Evolutionary conservation across 2,113 vertebrate species (phyloP).

Genomic region (Conger conger): DNA sequence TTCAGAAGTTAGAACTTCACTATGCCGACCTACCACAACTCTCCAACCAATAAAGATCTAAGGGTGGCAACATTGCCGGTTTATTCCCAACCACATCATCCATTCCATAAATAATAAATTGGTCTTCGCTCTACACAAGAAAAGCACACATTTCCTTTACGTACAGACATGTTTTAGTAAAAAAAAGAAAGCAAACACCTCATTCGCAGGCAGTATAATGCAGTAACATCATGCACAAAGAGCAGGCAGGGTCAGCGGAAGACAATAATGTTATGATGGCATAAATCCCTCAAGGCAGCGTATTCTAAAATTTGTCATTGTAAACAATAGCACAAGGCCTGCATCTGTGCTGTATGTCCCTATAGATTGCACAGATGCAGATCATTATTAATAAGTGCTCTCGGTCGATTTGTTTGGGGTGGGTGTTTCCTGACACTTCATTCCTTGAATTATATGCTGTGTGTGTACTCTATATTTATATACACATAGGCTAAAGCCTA

Average conservation of each 20-base stretch:
- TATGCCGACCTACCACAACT: not conserved
- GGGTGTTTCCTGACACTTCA: not conserved
- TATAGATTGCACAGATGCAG: not conserved
- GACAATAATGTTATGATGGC: not conserved
- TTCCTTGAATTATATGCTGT: not conserved
- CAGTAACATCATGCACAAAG: not conserved
- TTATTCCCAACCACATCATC: not conserved
- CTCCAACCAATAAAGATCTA: not conserved
- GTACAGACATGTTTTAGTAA: not conserved
- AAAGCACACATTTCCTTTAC: slow-evolving; percentile 6
- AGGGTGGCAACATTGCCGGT: not conserved
- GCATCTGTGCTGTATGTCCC: not conserved
- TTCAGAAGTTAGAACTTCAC: not conserved
- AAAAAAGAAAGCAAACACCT: not conserved
- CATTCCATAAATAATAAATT: slow-evolving; percentile 11
- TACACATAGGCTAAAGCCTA: not conserved
- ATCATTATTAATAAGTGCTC: not conserved
- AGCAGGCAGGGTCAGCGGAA: not conserved
- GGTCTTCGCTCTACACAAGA: slow-evolving; percentile 5
- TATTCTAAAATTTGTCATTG: not conserved
- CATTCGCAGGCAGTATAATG: not conserved
- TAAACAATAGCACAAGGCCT: not conserved
- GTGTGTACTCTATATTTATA: not conserved
- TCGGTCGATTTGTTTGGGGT: not conserved
- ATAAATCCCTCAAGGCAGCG: not conserved